A percentile compares a stretch with the other conserved stretches of the same genome.
phyloP scores from a whole-genome alignment of 2,888 invertebrate genomes.

The Uloborus plumipes region DNA sequence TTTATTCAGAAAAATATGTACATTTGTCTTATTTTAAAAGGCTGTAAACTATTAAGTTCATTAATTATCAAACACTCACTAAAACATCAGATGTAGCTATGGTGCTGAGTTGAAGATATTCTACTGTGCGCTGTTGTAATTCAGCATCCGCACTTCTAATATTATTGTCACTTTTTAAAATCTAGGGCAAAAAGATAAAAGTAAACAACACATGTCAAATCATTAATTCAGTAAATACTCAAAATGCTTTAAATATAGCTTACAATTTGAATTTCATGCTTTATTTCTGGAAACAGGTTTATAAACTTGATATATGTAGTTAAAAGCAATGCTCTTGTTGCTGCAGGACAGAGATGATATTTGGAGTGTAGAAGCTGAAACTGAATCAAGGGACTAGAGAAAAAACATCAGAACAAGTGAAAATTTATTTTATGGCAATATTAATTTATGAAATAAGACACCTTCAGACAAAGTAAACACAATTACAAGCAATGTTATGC shows the following conservation, averaged over 20 bases:
- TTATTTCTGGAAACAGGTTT: constrained; percentile 98
- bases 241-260: constrained; percentile 73
- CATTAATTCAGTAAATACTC: constrained; percentile 69
- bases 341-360: constrained; percentile 97
- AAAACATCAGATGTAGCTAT: constrained; percentile 97
- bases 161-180: constrained; percentile 83
- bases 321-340: constrained; percentile 94
- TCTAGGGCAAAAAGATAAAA: constrained; percentile 67
- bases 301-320: constrained; percentile 99
- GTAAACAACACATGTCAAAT: neutral
- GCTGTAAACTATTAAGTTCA: neutral
- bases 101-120: constrained; percentile 95
- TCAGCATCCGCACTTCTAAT: constrained; percentile 97
- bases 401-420: neutral
- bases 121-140: constrained; percentile 96
- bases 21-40: too few relatives aligned
- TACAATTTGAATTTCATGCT: constrained; percentile 93
- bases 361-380: constrained; percentile 98
- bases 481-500: constrained; percentile 8
- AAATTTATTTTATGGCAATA: neutral
- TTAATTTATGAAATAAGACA: too few relatives aligned
- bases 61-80: constrained; percentile 71
- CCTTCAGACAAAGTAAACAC: too few relatives aligned
- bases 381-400: constrained; percentile 89
- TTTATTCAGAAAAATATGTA: too few relatives aligned